Base-by-base conservation (phyloP, 1,140 invertebrate species). In the Aphelinus certus region DNA sequence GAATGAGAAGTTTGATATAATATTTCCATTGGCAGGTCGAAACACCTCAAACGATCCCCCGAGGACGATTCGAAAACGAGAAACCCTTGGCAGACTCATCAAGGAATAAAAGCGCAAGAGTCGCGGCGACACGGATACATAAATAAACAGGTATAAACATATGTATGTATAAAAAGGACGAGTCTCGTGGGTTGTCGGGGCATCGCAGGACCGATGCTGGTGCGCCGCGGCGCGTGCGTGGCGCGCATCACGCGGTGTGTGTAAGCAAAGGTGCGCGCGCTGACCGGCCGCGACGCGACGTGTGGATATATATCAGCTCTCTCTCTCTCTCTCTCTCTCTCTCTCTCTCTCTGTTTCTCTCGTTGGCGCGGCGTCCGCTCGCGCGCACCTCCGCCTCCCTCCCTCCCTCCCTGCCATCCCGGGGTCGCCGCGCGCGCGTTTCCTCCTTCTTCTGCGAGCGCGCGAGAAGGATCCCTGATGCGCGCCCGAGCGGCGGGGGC, bases 201-300 rank as follows among this genome's bases (percentile, higher is more conserved):
- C 26, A 26, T 26, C 26, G 26, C 26, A 26, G 26, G 26, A 26
- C 26, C 61, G 63, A 75, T 64, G 46, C 71, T 61, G 76, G 71
- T 60, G 65, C 75, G 70, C 74, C 26, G 26, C 26, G 26, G 26
- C 26, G 26, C 26, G 26, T 26, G 26, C 26, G 26, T 26, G 26
- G 4, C 46, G 71, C 75, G 71, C 71, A 78, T 62, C 65, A 69
- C 75, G 73, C 73, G 76, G 60, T 67, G 51, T 81, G 72, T 84
- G 81, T 83, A 84, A 86, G 82, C 83, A 83, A 78, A 81, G 81
- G 79, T 82, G 83, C 75, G 73, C 77, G 69, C 79, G 75, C 79
- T 78, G 77, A 78, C 65, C 67, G 62, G 61, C 70, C 77, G 26
- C 26, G 26, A 26, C 26, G 26, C 26, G 64, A 74, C 63, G 76